A percentile compares a stretch with the other conserved stretches of the same genome.
These are phyloP conservation scores for Sympetrum striolatum DNA, from an alignment of 2,888 invertebrate species.

Conservation along the genomic window DNA sequence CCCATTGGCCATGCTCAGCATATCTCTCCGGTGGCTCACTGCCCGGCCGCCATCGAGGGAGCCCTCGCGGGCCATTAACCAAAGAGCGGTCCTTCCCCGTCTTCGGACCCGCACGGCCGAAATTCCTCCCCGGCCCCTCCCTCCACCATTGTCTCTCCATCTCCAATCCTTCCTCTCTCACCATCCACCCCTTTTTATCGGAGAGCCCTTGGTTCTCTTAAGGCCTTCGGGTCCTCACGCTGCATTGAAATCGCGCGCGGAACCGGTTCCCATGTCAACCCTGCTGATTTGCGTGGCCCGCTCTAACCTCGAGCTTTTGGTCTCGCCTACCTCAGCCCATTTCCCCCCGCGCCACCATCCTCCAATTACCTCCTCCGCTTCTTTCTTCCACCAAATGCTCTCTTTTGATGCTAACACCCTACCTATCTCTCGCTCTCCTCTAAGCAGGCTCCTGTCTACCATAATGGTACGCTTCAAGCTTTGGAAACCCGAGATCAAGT, in stretches of 20 bases:
- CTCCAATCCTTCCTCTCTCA: not conserved
- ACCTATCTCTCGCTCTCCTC: not conserved
- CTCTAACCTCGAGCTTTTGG: not conserved
- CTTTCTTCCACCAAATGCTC: not conserved
- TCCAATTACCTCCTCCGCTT: not conserved
- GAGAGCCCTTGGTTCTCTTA: not conserved
- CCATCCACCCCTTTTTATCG: not conserved
- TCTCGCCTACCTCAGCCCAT: not conserved
- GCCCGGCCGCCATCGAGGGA: not conserved
- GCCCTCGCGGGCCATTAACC: not conserved
- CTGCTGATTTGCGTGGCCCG: slow-evolving; percentile 32
- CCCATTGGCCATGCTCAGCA: not conserved
- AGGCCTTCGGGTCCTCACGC: not conserved
- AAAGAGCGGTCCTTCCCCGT: not conserved
- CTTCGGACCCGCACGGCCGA: no score
- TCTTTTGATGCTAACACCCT: not conserved
- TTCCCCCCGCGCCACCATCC: not conserved
- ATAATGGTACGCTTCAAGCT: slow-evolving; percentile 24
- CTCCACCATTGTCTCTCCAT: not conserved
- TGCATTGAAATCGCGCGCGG: slow-evolving; percentile 36
- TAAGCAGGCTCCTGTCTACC: not conserved
- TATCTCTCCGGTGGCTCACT: not conserved
- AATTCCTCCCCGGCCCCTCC: not conserved
- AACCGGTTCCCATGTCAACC: slow-evolving; percentile 20
- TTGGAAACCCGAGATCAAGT: slow-evolving; percentile 29